Percentiles rank a stretch among this genome's conserved stretches.
phyloP scores from a whole-genome alignment of 2,113 vertebrate species.

The Clinocottus analis region DNA sequence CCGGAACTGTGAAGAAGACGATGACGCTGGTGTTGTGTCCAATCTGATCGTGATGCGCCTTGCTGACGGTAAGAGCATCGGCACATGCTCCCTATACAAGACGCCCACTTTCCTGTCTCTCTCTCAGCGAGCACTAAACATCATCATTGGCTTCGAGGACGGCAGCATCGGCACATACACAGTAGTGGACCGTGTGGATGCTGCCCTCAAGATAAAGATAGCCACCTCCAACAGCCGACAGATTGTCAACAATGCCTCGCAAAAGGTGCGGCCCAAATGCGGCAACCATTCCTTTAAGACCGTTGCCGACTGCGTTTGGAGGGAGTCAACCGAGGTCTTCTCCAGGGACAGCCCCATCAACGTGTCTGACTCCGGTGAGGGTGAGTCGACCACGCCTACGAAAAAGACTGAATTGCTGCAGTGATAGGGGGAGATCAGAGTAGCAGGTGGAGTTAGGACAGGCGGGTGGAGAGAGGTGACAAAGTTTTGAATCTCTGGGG shows the following conservation, averaged over 20 bases:
- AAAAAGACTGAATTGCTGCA: constrained; percentile 93
- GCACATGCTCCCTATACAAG: constrained; percentile 98
- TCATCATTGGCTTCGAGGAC: constrained; percentile 97
- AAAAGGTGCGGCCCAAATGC: constrained; percentile 92
- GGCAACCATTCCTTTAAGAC: constrained; percentile 91
- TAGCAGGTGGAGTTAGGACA: constrained; percentile 14
- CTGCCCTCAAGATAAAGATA: constrained; percentile 98
- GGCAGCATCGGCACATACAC: constrained; percentile 98
- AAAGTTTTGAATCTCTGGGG: constrained; percentile 75
- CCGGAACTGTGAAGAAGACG: constrained; percentile 91
- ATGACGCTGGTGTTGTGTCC: constrained; percentile 90
- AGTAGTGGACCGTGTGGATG: constrained; percentile 96
- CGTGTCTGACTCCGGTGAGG: constrained; percentile 91
- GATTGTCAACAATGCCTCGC: constrained; percentile 93
- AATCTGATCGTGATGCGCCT: constrained; percentile 97
- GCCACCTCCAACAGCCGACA: constrained; percentile 99
- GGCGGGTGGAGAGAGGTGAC: constrained; percentile 37
- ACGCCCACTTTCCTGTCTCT: constrained; percentile 94
- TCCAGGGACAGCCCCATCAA: constrained; percentile 98
- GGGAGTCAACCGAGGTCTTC: constrained; percentile 97
- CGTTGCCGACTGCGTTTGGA: constrained; percentile 95
- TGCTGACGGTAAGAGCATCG: constrained; percentile 97
- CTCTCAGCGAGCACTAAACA: constrained; percentile 95
- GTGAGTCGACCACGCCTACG: constrained; percentile 91
- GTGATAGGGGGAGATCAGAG: constrained; percentile 76